phyloP scores from a whole-genome alignment of 2,888 invertebrate genomes.

The Zaprionus lineosus region DNA sequence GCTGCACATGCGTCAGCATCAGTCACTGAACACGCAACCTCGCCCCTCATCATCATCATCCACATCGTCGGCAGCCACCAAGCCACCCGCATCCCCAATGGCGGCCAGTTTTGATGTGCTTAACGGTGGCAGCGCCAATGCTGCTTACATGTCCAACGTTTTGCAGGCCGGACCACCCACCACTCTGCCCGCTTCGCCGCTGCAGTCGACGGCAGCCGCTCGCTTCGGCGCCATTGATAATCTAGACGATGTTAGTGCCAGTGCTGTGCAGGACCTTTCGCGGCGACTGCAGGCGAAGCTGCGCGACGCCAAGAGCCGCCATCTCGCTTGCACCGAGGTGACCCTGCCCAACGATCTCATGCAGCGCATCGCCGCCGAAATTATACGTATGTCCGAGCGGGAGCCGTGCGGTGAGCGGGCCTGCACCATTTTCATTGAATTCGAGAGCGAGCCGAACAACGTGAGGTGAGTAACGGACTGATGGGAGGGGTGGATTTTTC shows the following conservation, averaged over 20 bases:
- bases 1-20: conserved; percentile 78
- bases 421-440: conserved; percentile 92
- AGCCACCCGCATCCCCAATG: conserved; percentile 42
- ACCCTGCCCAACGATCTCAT: conserved; percentile 92
- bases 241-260: conserved; percentile 76
- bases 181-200: conserved; percentile 60
- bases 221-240: conserved; percentile 63
- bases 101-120: conserved; percentile 50
- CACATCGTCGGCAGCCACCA: conserved; percentile 13
- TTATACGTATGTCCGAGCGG: conserved; percentile 91
- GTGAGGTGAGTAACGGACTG: conserved; percentile 82
- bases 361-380: conserved; percentile 90
- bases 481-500: no score
- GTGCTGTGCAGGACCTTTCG: conserved; percentile 85
- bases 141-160: conserved; percentile 55
- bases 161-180: conserved; percentile 38
- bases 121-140: conserved; percentile 44
- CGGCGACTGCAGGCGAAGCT: conserved; percentile 90
- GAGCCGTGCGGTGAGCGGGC: conserved; percentile 95
- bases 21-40: conserved; percentile 63
- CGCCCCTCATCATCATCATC: conserved; percentile 49
- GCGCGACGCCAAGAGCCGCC: conserved; percentile 90
- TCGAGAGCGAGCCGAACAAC: conserved; percentile 87
- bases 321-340: conserved; percentile 92
- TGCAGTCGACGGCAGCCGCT: conserved; percentile 62